A percentile compares a stretch with the other conserved stretches of the same genome.
These are phyloP conservation scores for Eulimnadia texana DNA, from an alignment of 1,140 invertebrate genomes.

Conservation along the genomic window DNA sequence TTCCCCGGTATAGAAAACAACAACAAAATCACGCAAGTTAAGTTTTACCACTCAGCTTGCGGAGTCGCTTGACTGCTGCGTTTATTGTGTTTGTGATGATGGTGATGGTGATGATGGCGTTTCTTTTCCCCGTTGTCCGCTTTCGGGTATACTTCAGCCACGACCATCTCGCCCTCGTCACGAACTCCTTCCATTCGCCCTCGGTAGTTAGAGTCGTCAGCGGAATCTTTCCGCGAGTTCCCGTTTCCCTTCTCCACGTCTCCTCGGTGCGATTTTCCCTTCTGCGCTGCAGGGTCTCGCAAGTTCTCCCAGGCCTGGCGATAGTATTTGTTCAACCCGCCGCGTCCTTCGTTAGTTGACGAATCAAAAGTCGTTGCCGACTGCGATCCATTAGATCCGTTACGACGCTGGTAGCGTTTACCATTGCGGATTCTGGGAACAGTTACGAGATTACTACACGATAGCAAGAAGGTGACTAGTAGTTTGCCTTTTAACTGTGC, in stretches of 20 bases:
- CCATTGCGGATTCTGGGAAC: conserved; percentile 51
- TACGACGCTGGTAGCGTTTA: conserved; percentile 63
- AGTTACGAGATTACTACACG: too few relatives aligned
- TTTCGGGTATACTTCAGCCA: conserved; percentile 44
- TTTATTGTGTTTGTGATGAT: conserved; percentile 26
- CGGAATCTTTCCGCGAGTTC: conserved; percentile 48
- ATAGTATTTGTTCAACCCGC: conserved; percentile 68
- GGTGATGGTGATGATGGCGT: conserved; percentile 63
- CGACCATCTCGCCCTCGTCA: conserved; percentile 63
- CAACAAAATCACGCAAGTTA: too few relatives aligned
- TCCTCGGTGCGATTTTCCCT: conserved; percentile 29
- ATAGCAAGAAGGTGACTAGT: too few relatives aligned
- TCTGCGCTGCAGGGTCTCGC: conserved; percentile 52
- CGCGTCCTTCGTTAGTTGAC: conserved; percentile 51
- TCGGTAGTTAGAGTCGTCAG: conserved; percentile 43
- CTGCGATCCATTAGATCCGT: conserved; percentile 72
- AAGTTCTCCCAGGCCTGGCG: conserved; percentile 83
- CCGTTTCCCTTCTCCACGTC: conserved; percentile 27
- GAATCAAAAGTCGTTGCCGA: conserved; percentile 74
- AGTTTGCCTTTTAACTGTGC: too few relatives aligned
- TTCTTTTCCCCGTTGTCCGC: conserved; percentile 46
- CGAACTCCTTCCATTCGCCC: conserved; percentile 42
- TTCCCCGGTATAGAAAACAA: too few relatives aligned
- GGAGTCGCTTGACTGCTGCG: not conserved
- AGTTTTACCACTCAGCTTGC: not conserved